phyloP scores from a whole-genome alignment of 2,888 invertebrate genomes.

The Phoenoteleia sp. region DNA sequence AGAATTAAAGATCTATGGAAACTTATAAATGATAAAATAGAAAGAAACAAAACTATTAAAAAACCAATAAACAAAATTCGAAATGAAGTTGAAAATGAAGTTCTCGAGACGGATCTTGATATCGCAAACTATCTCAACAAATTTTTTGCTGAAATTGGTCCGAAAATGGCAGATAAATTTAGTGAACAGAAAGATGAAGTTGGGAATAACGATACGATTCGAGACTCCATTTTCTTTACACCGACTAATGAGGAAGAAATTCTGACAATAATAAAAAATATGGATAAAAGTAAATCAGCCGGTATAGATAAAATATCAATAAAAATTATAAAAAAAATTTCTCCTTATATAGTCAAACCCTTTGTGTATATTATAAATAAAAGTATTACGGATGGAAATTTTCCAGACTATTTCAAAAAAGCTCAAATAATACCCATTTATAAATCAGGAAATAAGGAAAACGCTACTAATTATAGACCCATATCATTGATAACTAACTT shows the following conservation, averaged over 20 bases:
- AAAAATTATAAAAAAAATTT: background rate
- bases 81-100: background rate
- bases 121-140: slow-evolving; percentile 10
- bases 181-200: no score
- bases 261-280: background rate
- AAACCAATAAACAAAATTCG: background rate
- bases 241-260: slow-evolving; percentile 4
- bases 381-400: background rate
- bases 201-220: background rate
- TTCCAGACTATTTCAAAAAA: slow-evolving; percentile 1
- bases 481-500: background rate
- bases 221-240: background rate
- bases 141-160: slow-evolving; percentile 20
- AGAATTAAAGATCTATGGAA: background rate
- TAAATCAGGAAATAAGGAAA: background rate
- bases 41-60: background rate
- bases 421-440: slow-evolving; percentile 4
- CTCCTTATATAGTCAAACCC: background rate
- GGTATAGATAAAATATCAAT: slow-evolving; percentile 3
- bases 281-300: slow-evolving; percentile 3
- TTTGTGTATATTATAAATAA: slow-evolving; percentile 8
- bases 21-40: background rate
- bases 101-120: background rate
- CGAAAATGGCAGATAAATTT: background rate
- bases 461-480: slow-evolving; percentile 6